Conservation (phyloP, 2,113 vertebrate species). For the Nanorana parkeri region DNA sequence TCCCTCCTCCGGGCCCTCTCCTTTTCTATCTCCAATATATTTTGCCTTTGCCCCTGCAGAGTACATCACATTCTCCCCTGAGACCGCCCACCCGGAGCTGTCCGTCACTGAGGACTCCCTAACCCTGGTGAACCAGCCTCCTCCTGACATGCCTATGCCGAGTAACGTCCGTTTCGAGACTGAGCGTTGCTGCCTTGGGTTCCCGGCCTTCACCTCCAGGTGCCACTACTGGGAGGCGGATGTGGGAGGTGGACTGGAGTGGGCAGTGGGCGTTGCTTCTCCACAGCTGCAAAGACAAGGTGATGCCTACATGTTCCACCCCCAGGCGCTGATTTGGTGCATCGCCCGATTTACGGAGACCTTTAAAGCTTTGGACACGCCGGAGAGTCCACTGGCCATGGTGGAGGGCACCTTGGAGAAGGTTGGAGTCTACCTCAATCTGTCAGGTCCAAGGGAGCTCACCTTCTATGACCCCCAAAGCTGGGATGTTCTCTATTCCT, state of each 20-base stretch:
- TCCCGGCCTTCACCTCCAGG: slow-evolving; percentile 17
- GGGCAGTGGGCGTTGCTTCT: slow-evolving; percentile 49
- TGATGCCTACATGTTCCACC: slow-evolving; percentile 41
- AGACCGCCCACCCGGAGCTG: slow-evolving; percentile 23
- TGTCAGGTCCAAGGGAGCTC: background rate
- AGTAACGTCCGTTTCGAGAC: slow-evolving; percentile 36
- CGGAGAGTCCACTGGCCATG: background rate
- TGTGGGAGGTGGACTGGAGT: slow-evolving; percentile 14
- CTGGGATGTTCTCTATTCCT: background rate
- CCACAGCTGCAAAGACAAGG: slow-evolving; percentile 20
- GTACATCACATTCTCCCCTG: slow-evolving; percentile 9
- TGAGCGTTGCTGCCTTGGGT: slow-evolving; percentile 43
- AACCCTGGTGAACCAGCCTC: slow-evolving; percentile 27
- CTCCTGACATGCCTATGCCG: background rate
- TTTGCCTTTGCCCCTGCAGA: no score
- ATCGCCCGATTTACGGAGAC: slow-evolving; percentile 19
- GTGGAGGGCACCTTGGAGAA: background rate
- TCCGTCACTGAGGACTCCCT: background rate
- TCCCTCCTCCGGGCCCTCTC: no score
- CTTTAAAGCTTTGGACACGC: slow-evolving; percentile 13
- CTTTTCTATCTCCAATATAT: background rate
- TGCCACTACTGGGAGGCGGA: slow-evolving; percentile 48
- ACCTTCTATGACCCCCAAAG: slow-evolving; percentile 19
- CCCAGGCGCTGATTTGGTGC: slow-evolving; percentile 47
- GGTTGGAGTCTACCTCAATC: slow-evolving; percentile 47